Base-by-base conservation (phyloP, 2,888 invertebrate species). In the Acanthosepion lycidas region DNA sequence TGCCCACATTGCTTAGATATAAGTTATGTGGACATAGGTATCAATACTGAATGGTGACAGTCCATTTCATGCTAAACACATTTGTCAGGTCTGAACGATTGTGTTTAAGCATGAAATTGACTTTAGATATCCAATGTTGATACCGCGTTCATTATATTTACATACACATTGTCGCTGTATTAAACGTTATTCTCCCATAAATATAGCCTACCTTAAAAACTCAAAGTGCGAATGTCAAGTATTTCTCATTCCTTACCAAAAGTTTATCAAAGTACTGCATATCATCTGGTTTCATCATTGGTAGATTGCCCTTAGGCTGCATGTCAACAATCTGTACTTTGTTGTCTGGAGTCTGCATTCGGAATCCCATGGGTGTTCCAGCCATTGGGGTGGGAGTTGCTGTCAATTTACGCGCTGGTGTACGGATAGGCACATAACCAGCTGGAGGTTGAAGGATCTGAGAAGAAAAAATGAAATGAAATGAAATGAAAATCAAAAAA, bases 211-310 rank as follows among this genome's bases (percentile, higher is more conserved):
- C 42, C 42, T 42, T 42, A 42, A 42, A 42, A 42, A 42, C 42
- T 42, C 42, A 42, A 42, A 42, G 1, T 42, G 42, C 42, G 2
- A 42, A 42, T 42, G 42, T 42, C 42, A 42, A 42, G 42, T 42
- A 42, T 42, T 42, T 42, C 42, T 42, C 6, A 12, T 78, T 78
- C 18, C 78, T n/a, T 78, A 97, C 98, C 96, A 99, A 98, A 95
- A 99, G 98, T 98, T 99, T 99, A 97, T 99, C 99, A 98, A 99
- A 99, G 98, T 99, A 99, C 98, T 99, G 99, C 93, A 99, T 99
- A 98, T 99, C 99, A 97, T 99, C 99, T 0, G 99, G 99, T 97
- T 99, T 99, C 98, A 99, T 99, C 97, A 99, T 99, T 33, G 99
- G 99, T 96, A 99, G 98, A 98, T 99, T 99, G 91, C 98, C 98